Evolutionary conservation across 2,888 invertebrate species (phyloP), one percentile per base, ranked within the genome.

Genomic region (Hirtodrosophila trivittata): DNA sequence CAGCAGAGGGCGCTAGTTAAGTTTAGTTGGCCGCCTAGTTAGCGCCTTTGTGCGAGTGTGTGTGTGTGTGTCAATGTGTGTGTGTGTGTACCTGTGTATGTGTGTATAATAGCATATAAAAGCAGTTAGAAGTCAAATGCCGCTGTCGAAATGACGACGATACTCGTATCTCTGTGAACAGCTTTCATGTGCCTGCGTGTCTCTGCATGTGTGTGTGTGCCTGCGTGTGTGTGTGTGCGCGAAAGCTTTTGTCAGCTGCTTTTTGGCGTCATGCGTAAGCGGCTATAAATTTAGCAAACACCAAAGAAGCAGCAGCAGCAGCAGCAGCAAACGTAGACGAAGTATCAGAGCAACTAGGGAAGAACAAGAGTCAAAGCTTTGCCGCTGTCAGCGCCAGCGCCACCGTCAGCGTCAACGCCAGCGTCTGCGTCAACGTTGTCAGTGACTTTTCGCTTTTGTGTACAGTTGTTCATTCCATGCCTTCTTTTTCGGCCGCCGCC

Each of bases 401-500:
- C 33, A 18, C n/a, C 14, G 33, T 18, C 5, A 14, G 26, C 28
- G 39, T 10, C 38, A 47, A n/a, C 41, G 45, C 30, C 18, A 8
- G 6, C 56, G 56, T 37, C 32, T n/a, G 2, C 47, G 18, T 30
- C 38, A 5, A 18, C 59, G 42, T 57, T 59, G 59, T 45, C 60
- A 58, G 68, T 70, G 75, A 59, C 57, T 70, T 64, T 77, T 75
- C 54, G 71, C 49, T 65, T 78, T 78, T 74, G 56, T 75, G 75
- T 81, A 81, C 78, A 76, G 78, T 78, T 77, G 66, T 77, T 82
- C 62, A 59, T 71, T 71, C 68, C 47, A 64, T 65, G 62, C 62
- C 72, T 72, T 63, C 32, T 68, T 59, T 52, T 60, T 66, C 35
- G 51, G 62, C 54, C 45, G 52, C 14, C 45, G 28, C 30, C 13